Evolutionary conservation across 2,888 invertebrate genomes (phyloP), one percentile per base, ranked within the genome.

Genomic region (Heliconius ismenius): DNA sequence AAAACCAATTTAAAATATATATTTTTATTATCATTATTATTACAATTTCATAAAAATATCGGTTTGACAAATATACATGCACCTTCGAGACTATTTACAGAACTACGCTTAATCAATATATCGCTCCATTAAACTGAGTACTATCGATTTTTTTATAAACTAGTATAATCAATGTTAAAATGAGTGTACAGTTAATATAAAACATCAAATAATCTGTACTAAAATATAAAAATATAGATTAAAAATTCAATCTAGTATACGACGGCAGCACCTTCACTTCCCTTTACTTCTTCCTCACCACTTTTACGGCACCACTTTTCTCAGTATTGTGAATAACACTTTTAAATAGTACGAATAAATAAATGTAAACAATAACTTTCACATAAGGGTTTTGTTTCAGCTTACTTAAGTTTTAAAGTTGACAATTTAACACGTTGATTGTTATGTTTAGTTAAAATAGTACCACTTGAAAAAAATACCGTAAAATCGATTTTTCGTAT

Each of bases 31-130:
- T 32, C 4, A 39, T 67, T 58, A 70, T 70, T 60, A 76, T 79
- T 79, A 74, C 54, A 76, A 63, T 63, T 76, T 49, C 32, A 68
- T 77, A 77, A 58, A 49, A 76, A 74, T 64, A 62, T 75, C 75
- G 58, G n/a, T 70, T 76, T 76, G 70, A 79, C 74, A 79, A 79
- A 79, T 79, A 26, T 79, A 79, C 79, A 79, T 69, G 68, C 73
- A 65, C 60, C 70, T 76, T 76, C 74, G 54, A 67, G 67, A 60
- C 43, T 74, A 77, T 70, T 26, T 39, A 78, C 78, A 78, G 28
- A 74, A 73, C 79, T 73, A 73, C 26, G 26, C 43, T 74, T 76
- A 78, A 76, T 73, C 72, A 78, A 78, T 76, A 79, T 76, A 78
- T 74, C 74, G 78, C 78, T 75, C 79, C 79, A 78, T 73, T 78